Evolutionary conservation across 1,140 invertebrate species (phyloP), one percentile per base, ranked within the genome.

Genomic region (Bombus affinis): DNA sequence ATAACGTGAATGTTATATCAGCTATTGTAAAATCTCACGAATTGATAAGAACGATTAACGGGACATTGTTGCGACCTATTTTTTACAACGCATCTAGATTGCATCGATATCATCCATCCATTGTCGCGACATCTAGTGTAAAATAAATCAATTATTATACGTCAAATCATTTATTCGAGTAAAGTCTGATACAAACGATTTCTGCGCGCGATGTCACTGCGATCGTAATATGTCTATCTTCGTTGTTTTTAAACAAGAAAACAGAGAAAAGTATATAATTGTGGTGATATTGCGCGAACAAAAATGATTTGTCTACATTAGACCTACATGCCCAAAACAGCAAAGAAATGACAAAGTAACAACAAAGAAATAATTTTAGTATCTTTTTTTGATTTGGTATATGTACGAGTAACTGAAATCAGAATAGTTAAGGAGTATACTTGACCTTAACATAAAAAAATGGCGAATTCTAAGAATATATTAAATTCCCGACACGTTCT

Each of bases 371-470:
- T 79, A 15, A 15, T 0, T n/a, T 25, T 32, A 66, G 1, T 32
- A 66, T 32, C 13, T 8, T 22, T 12, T 6, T 42, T 2, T 28
- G 1, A n/a, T 18, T 35, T 25, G 5, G 15, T 42, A 28, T 18
- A 28, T 22, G 18, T 72, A 53, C 28, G 5, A 42, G n/a, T 42
- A 85, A 77, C 39, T 13, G 6, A 35, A 78, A 22, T 25, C 12
- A 10, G 25, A 37, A 25, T 42, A 18, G 6, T 12, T 25, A 39
- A 57, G 22, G 8, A 28, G 4, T 10, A 39, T 80, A 70, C 35
- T 73, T 88, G 39, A 81, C 72, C 76, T 86, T 83, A 70, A 68
- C 84, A 81, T n/a, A 37, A 77, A 25, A 89, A 82, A 79, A 72
- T 32, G 25, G 28, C 6, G 32, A 78, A 70, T 66, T 71, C 37